Evolutionary conservation across 2,113 vertebrate genomes (phyloP).

Genomic region (Peromyscus polionotus): DNA sequence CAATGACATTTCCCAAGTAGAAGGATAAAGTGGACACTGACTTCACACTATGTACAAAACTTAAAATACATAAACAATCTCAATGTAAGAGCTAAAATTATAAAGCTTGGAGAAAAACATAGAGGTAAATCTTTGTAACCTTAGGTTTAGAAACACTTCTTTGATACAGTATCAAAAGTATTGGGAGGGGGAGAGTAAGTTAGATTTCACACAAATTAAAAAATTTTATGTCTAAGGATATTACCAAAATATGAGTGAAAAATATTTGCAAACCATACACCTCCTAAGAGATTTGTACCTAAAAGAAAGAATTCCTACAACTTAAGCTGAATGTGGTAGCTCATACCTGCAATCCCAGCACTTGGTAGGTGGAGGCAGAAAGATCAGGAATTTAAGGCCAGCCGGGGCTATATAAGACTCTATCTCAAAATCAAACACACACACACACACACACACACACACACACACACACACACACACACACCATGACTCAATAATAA

Average conservation of each 20-base stretch:
- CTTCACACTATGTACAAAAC: background rate
- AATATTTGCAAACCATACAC: background rate
- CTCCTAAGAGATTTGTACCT: background rate
- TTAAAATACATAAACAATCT: background rate
- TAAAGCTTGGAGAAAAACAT: background rate
- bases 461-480: background rate
- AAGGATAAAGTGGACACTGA: background rate
- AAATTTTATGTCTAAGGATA: background rate
- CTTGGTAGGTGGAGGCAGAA: no score
- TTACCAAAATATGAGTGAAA: background rate
- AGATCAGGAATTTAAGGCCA: background rate
- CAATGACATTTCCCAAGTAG: background rate
- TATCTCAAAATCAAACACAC: background rate
- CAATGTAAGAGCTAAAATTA: background rate
- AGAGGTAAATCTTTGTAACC: background rate
- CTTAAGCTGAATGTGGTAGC: background rate
- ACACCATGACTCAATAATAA: background rate
- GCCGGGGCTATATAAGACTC: background rate
- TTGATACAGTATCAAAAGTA: background rate
- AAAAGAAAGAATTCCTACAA: background rate
- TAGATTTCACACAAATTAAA: background rate
- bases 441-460: background rate
- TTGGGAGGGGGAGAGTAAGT: background rate
- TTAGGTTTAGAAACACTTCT: background rate
- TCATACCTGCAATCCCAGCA: background rate